Conservation (phyloP, 2,888 invertebrate species). For the Aphidius colemani region DNA sequence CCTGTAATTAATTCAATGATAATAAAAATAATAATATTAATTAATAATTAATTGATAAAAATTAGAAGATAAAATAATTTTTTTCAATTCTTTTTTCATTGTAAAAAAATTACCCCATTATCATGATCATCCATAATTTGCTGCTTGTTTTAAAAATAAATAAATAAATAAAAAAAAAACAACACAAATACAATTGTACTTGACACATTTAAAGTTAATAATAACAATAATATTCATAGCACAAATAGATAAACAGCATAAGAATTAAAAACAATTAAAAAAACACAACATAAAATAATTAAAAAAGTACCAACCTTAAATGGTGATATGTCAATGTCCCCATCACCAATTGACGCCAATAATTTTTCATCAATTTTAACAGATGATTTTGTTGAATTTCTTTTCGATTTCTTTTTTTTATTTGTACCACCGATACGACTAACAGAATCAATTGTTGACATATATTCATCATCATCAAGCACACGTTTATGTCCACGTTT, state of each 20-base stretch:
- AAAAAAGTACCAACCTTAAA: slow-evolving; percentile 47
- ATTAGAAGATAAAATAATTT: too few relatives aligned
- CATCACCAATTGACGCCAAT: slow-evolving; percentile 50
- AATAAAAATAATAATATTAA: too few relatives aligned
- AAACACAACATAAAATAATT: slow-evolving; percentile 3
- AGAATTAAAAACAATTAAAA: neutral
- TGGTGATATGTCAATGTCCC: slow-evolving; percentile 57
- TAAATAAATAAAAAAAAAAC: neutral
- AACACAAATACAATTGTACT: neutral
- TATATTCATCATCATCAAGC: slow-evolving; percentile 67
- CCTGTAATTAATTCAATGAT: slow-evolving; percentile 69
- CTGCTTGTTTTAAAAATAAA: slow-evolving; percentile 42
- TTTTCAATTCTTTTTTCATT: too few relatives aligned
- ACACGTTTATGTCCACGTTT: slow-evolving; percentile 45
- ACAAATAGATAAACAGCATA: slow-evolving; percentile 11
- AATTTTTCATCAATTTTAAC: slow-evolving; percentile 55
- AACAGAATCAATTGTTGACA: slow-evolving; percentile 52
- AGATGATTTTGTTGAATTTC: slow-evolving; percentile 36
- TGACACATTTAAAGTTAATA: slow-evolving; percentile 1
- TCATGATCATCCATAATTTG: slow-evolving; percentile 46
- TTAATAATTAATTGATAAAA: slow-evolving; percentile 14
- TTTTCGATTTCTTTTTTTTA: slow-evolving; percentile 51
- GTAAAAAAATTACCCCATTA: slow-evolving; percentile 43
- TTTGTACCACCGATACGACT: neutral
- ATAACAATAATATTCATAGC: neutral